phyloP scores from a whole-genome alignment of 2,113 vertebrate genomes.

The Lampris incognitus region DNA sequence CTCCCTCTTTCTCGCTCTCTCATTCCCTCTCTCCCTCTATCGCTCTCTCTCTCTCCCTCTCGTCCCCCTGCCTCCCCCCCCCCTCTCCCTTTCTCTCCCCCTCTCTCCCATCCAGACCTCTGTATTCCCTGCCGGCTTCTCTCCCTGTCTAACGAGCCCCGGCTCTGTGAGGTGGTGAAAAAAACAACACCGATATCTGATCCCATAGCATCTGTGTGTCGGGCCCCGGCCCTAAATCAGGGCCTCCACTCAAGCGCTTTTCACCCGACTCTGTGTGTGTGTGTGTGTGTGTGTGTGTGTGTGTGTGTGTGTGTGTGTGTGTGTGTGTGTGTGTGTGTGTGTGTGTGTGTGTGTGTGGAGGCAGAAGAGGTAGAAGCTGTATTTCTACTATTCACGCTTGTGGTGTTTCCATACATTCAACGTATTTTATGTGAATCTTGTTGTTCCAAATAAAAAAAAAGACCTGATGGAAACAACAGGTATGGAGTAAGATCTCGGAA shows the following conservation, averaged over 20 bases:
- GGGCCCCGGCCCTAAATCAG: slow-evolving; percentile 73
- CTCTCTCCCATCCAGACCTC: slow-evolving; percentile 41
- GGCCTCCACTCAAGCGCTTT: slow-evolving; percentile 51
- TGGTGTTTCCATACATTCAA: no score
- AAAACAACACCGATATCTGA: slow-evolving; percentile 74
- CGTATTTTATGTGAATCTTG: no score
- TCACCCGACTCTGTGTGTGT: neutral
- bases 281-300: slow-evolving; percentile 3
- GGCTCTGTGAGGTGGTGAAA: slow-evolving; percentile 74
- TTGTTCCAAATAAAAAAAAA: no score
- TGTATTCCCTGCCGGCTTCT: slow-evolving; percentile 59
- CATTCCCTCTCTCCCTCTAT: no score
- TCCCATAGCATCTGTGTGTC: slow-evolving; percentile 78
- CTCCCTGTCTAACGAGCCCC: slow-evolving; percentile 72
- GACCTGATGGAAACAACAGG: no score
- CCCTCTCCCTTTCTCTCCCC: neutral
- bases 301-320: neutral
- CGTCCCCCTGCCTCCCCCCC: no score
- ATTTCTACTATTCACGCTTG: no score
- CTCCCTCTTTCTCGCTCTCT: no score
- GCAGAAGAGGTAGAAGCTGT: neutral
- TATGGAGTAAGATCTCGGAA: no score
- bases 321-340: neutral
- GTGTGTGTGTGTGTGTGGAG: neutral
- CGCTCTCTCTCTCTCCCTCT: no score